Base-by-base conservation (phyloP, 2,797 vertebrate species). In the Crocodylus rhombifer region DNA sequence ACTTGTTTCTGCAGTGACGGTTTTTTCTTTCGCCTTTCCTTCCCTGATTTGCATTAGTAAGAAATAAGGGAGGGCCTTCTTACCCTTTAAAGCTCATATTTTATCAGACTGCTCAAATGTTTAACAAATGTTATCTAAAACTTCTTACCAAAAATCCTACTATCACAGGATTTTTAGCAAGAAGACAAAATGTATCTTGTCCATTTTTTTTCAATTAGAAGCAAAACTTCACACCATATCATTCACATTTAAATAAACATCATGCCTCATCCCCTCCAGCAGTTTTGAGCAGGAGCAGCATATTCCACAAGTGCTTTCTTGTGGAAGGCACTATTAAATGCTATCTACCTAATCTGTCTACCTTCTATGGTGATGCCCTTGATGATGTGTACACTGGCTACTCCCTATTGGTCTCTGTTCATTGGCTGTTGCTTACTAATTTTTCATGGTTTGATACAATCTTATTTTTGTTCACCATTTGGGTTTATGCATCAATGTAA, bases 231-330 rank as follows among this genome's bases (percentile, higher is more conserved):
- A 90, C 86, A 88, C 94, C 1, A 1, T 89, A 85, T 90, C 87
- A 92, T 51, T 51, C 92, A 77, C 88, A 58, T 23, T 93, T 83
- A 73, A 93, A 93, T 90, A 94, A 93, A 95, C 25, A 91, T 90
- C 89, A 82, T 89, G 56, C 91, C 26, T 90, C 77, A 93, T 84
- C 57, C 92, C 92, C 79, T 94, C 78, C 82, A 87, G 91, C 91
- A 73, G 4, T 89, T 73, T 36, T 0, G 77, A 90, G 75, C 36
- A 84, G 84, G 85, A 94, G 87, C 51, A 79, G 92, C 80, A 36
- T 76, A 10, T 18, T 33, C 84, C 30, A 30, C 30, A 30, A 30
- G 30, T 30, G 30, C 64, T 61, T 65, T 63, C 42, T 80, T 80
- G 86, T 82, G 63, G 30, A 74, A 92, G 94, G 92, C 95, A 80